Conservation (phyloP, 35 echinoderm and acorn worm species). For the Nesometra sesokonis region DNA sequence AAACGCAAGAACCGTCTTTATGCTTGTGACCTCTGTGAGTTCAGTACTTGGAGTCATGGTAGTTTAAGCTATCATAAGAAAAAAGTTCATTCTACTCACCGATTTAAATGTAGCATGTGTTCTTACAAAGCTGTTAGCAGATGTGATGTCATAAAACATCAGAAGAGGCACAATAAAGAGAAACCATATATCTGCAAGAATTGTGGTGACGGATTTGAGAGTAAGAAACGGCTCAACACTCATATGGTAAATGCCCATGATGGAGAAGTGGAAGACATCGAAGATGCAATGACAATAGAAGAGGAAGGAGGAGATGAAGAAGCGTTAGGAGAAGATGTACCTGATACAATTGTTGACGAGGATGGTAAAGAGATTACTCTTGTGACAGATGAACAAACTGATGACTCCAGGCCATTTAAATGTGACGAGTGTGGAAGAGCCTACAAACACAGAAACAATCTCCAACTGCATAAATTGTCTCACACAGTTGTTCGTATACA, state of each 20-base stretch:
- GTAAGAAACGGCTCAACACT: conserved; percentile 13
- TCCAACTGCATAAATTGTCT: conserved; percentile 24
- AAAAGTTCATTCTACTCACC: conserved; percentile 17
- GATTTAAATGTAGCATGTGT: conserved; percentile 11
- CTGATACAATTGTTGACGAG: background rate
- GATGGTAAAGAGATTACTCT: background rate
- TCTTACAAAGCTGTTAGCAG: conserved; percentile 21
- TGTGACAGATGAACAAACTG: background rate
- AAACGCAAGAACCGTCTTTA: background rate
- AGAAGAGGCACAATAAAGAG: conserved; percentile 9
- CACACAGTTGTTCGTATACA: conserved; percentile 6
- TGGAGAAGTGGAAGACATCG: background rate
- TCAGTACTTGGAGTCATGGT: conserved; percentile 15
- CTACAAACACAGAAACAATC: conserved; percentile 1
- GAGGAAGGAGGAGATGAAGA: background rate
- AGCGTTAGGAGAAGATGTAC: background rate
- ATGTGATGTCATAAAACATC: conserved; percentile 18
- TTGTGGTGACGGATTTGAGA: conserved; percentile 4
- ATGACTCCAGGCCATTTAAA: conserved; percentile 11
- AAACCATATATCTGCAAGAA: conserved; percentile 16
- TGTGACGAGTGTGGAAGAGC: conserved; percentile 21
- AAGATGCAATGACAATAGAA: background rate
- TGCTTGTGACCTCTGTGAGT: conserved; percentile 6
- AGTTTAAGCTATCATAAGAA: conserved; percentile 26
- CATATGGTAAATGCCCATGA: conserved; percentile 15